Evolutionary conservation across 2,888 invertebrate species (phyloP).

Genomic region (Parasteatoda lunata): DNA sequence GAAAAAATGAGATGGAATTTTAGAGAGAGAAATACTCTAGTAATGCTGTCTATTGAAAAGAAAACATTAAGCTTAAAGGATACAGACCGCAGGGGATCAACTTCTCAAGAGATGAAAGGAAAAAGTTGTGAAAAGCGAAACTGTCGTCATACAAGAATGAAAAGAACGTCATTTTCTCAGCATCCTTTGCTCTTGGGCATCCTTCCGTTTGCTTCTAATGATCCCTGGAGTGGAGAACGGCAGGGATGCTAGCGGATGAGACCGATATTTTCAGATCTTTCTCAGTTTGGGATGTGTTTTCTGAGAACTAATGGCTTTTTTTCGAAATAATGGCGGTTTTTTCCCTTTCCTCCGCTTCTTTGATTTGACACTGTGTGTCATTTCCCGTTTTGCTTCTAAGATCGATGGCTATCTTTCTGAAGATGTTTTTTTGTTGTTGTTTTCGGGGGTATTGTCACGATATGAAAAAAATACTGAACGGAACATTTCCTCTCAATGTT

Average conservation of each 20-base stretch:
- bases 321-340: not conserved
- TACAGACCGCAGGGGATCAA: not conserved
- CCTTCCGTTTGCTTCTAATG: slow-evolving; percentile 65
- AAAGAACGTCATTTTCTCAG: slow-evolving; percentile 8
- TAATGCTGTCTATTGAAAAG: too few species aligned
- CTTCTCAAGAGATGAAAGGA: slow-evolving; percentile 5
- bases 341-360: not conserved
- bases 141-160: slow-evolving; percentile 36
- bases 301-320: slow-evolving; percentile 2
- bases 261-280: slow-evolving; percentile 34
- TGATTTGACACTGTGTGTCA: not conserved
- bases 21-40: too few species aligned
- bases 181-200: slow-evolving; percentile 57
- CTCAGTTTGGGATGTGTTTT: slow-evolving; percentile 2
- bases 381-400: not conserved
- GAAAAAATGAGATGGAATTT: too few species aligned
- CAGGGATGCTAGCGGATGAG: slow-evolving; percentile 60
- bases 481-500: too few species aligned
- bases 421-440: too few species aligned
- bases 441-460: too few species aligned
- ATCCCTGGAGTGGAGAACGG: slow-evolving; percentile 56
- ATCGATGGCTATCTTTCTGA: not conserved
- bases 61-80: not conserved
- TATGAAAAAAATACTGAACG: too few species aligned
- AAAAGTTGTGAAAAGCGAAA: slow-evolving; percentile 61